These are phyloP conservation scores for Sigmodon hispidus DNA, from an alignment of 2,113 vertebrate species.

Conservation along the genomic window DNA sequence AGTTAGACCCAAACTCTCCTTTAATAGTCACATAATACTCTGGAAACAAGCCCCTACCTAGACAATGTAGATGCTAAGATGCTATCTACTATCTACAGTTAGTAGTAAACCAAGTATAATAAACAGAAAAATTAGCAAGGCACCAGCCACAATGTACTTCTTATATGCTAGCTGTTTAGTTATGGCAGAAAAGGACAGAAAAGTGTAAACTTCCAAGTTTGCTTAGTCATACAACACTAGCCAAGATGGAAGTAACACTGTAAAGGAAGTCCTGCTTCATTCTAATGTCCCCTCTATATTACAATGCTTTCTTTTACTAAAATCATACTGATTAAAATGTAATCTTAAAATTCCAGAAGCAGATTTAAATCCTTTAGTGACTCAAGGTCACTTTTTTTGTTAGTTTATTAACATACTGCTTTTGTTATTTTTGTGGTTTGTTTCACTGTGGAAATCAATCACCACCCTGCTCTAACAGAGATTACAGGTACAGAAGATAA, in stretches of 20 bases:
- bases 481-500: conserved; percentile 48
- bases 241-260: neutral
- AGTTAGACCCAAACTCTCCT: neutral
- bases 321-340: conserved; percentile 50
- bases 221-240: neutral
- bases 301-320: neutral
- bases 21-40: conserved; percentile 19
- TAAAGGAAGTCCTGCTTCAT: neutral
- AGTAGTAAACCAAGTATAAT: conserved; percentile 3
- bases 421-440: conserved; percentile 41
- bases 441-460: conserved; percentile 63
- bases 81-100: conserved; percentile 27
- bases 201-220: conserved; percentile 30
- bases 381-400: conserved; percentile 26
- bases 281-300: neutral
- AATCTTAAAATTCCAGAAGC: conserved; percentile 33
- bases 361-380: conserved; percentile 15
- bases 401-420: conserved; percentile 34
- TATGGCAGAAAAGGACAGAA: neutral
- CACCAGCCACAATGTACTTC: neutral
- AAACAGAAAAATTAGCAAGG: neutral
- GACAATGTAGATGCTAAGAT: conserved; percentile 5
- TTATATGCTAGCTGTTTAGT: conserved; percentile 32
- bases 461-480: conserved; percentile 35
- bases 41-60: conserved; percentile 23